Evolutionary conservation across 2,113 vertebrate species (phyloP).

Genomic region (Synchiropus splendidus): DNA sequence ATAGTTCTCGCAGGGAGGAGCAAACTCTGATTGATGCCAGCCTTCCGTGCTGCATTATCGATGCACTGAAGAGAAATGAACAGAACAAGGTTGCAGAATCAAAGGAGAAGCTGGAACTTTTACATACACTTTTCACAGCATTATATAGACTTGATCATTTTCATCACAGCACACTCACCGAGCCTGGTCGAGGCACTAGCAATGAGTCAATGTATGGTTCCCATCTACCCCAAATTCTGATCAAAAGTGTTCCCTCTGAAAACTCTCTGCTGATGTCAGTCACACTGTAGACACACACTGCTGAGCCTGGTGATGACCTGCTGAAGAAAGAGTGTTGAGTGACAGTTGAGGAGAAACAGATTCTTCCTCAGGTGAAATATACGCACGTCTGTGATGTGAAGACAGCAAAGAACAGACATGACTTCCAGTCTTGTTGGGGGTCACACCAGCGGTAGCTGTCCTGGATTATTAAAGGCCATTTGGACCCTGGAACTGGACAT

Average conservation of each 20-base stretch:
- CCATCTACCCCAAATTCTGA: slow-evolving; percentile 58
- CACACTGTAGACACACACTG: slow-evolving; percentile 58
- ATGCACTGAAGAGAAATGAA: slow-evolving; percentile 50
- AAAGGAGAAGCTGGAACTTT: too few species aligned
- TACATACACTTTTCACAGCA: too few species aligned
- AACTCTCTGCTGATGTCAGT: slow-evolving; percentile 58
- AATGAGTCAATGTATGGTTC: slow-evolving; percentile 59
- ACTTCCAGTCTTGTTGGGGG: slow-evolving; percentile 37
- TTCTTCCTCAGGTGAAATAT: background rate
- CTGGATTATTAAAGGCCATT: slow-evolving; percentile 65
- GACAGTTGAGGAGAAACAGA: slow-evolving; percentile 1
- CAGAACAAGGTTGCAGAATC: background rate
- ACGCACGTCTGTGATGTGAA: slow-evolving; percentile 70
- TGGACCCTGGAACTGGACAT: slow-evolving; percentile 58
- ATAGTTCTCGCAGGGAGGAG: slow-evolving; percentile 68
- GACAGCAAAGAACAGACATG: slow-evolving; percentile 66
- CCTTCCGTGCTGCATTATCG: slow-evolving; percentile 38
- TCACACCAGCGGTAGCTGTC: slow-evolving; percentile 67
- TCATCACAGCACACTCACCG: slow-evolving; percentile 63
- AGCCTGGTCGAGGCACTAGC: slow-evolving; percentile 68
- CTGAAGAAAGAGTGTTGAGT: slow-evolving; percentile 8
- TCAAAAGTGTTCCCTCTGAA: slow-evolving; percentile 67
- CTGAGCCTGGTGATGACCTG: slow-evolving; percentile 64
- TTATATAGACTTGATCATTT: too few species aligned
- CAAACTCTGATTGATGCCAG: slow-evolving; percentile 35